Conservation (phyloP, 2,888 invertebrate genomes). For the Desoria tigrina region DNA sequence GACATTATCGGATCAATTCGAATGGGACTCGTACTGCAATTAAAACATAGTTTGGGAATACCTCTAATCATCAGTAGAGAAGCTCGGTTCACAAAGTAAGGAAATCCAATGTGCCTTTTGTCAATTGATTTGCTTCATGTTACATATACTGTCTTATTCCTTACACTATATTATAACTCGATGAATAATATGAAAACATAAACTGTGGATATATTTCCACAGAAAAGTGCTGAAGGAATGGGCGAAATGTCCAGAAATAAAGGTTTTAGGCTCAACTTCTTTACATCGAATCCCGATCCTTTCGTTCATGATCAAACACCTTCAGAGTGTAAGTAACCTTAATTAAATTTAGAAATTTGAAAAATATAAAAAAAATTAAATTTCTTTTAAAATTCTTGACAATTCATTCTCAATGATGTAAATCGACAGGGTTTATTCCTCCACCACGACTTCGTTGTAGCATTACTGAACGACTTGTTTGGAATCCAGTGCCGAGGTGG, state of each 20-base stretch:
- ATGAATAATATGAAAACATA: neutral
- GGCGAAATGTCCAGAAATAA: constrained; percentile 28
- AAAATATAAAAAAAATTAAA: neutral
- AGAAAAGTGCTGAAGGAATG: constrained; percentile 35
- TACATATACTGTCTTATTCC: no score
- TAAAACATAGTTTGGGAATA: constrained; percentile 70
- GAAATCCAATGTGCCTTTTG: neutral
- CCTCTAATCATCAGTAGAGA: constrained; percentile 31
- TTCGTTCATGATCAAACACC: constrained; percentile 44
- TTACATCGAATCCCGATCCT: constrained; percentile 36
- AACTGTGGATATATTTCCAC: neutral
- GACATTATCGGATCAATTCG: constrained; percentile 78
- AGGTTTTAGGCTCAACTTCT: constrained; percentile 28
- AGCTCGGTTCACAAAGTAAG: constrained; percentile 30
- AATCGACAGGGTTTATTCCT: constrained; percentile 64
- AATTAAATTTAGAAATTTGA: neutral
- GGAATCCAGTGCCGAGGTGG: constrained; percentile 68
- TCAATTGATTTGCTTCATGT: neutral
- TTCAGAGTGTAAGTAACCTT: constrained; percentile 23
- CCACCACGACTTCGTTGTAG: constrained; percentile 84
- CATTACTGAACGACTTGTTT: constrained; percentile 84
- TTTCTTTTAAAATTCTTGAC: no score
- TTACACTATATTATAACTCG: no score
- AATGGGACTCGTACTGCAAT: constrained; percentile 79
- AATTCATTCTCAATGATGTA: neutral